A percentile compares a stretch with the other conserved stretches of the same genome.
These are phyloP conservation scores for Hypselothyrea guttata DNA, from an alignment of 2,888 invertebrate genomes.

Conservation along the genomic window DNA sequence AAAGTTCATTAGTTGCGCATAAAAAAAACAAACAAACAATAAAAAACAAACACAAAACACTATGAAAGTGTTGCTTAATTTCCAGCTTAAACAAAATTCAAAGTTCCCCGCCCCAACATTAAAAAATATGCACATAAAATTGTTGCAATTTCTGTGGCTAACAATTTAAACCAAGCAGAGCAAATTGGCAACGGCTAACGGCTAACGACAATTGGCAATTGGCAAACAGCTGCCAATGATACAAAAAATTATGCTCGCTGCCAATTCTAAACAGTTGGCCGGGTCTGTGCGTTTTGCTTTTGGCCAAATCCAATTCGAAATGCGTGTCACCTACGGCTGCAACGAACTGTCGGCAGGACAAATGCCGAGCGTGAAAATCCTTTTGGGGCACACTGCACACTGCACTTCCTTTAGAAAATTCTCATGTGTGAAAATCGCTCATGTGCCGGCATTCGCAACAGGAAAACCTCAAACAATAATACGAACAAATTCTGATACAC, in stretches of 20 bases:
- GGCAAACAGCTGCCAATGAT: conserved; percentile 49
- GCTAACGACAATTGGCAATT: conserved; percentile 19
- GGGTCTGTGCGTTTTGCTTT: conserved; percentile 52
- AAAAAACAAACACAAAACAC: conserved; percentile 9
- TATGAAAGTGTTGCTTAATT: conserved; percentile 30
- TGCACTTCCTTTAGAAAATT: conserved; percentile 28
- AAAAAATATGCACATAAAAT: conserved; percentile 1
- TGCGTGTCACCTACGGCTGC: conserved; percentile 63
- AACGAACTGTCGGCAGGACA: conserved; percentile 56
- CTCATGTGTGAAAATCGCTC: conserved; percentile 68
- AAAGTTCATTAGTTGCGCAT: conserved; percentile 61
- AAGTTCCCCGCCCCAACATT: neutral
- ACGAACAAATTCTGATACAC: conserved; percentile 28
- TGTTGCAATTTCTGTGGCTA: conserved; percentile 18
- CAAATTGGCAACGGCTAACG: conserved; percentile 22
- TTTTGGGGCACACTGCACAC: conserved; percentile 33
- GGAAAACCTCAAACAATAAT: conserved; percentile 38
- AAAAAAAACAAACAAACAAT: conserved; percentile 17
- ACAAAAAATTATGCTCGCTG: conserved; percentile 62
- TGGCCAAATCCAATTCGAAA: conserved; percentile 71
- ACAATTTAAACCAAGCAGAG: conserved; percentile 22
- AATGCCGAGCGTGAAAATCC: conserved; percentile 63
- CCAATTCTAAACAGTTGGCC: conserved; percentile 52
- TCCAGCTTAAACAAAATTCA: conserved; percentile 7
- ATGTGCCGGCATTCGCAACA: conserved; percentile 60